Conservation (phyloP, 2,888 invertebrate species). For the Eupithecia abbreviata region DNA sequence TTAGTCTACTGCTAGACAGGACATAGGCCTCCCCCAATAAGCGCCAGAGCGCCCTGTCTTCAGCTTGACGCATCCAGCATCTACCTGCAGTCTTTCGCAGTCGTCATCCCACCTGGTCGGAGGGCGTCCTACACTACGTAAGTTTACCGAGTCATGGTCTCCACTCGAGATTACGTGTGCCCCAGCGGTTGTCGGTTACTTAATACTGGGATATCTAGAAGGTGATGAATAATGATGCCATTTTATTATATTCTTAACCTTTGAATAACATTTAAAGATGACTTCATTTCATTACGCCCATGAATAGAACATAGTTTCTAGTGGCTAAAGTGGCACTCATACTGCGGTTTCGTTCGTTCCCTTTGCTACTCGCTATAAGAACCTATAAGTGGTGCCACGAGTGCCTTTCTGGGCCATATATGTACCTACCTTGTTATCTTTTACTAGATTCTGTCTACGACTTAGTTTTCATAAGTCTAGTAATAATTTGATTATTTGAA, state of each 20-base stretch:
- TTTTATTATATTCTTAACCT: neutral
- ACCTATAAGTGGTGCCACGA: neutral
- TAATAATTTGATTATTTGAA: neutral
- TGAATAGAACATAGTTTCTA: slow-evolving; percentile 2
- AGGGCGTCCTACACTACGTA: too few species aligned
- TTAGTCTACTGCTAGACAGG: too few species aligned
- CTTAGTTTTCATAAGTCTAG: neutral
- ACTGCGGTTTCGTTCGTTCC: neutral
- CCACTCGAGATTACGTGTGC: too few species aligned
- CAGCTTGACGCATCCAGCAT: too few species aligned
- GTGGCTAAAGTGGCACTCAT: neutral
- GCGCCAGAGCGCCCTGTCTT: too few species aligned
- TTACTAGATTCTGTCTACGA: neutral
- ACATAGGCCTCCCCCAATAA: too few species aligned
- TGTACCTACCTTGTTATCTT: neutral
- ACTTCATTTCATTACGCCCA: slow-evolving; percentile 2
- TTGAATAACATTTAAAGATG: slow-evolving; percentile 4
- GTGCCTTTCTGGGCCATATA: neutral
- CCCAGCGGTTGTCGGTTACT: too few species aligned
- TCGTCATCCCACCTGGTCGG: too few species aligned
- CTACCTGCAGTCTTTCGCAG: too few species aligned
- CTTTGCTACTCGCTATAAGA: neutral
- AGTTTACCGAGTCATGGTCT: too few species aligned
- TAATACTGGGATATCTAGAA: neutral
- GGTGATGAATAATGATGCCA: neutral